These are phyloP conservation scores for Notothenia rossii DNA, from an alignment of 2,113 vertebrate species.

Conservation along the genomic window DNA sequence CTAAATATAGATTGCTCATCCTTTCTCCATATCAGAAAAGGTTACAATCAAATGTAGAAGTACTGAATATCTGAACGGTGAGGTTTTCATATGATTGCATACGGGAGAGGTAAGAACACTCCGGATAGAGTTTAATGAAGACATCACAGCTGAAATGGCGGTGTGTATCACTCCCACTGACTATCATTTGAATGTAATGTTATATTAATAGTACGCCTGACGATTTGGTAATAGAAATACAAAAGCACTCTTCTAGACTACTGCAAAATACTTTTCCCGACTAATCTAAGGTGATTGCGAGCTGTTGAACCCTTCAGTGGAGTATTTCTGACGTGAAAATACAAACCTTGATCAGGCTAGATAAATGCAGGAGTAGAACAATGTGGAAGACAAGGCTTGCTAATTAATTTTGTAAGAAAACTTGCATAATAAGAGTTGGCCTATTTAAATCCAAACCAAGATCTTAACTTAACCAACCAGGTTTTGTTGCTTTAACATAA, in stretches of 20 bases:
- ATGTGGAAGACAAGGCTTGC: not conserved
- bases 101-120: not conserved
- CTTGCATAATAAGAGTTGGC: not conserved
- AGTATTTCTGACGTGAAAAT: slow-evolving; percentile 2
- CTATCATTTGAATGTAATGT: not conserved
- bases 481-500: no score
- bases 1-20: slow-evolving; percentile 1
- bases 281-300: no score
- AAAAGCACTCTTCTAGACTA: no score
- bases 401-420: not conserved
- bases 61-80: not conserved
- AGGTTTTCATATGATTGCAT: not conserved
- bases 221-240: not conserved
- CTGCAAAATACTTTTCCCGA: not conserved
- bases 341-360: not conserved
- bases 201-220: not conserved
- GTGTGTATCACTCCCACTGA: not conserved
- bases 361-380: not conserved
- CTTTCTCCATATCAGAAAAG: not conserved
- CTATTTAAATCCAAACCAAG: not conserved
- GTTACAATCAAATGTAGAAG: not conserved
- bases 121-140: not conserved
- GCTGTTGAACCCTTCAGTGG: no score
- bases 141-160: not conserved
- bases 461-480: no score